A percentile compares a stretch with the other conserved stretches of the same genome.
Evolutionary conservation across 2,888 invertebrate genomes (phyloP).

Genomic region (Galeruca laticollis): DNA sequence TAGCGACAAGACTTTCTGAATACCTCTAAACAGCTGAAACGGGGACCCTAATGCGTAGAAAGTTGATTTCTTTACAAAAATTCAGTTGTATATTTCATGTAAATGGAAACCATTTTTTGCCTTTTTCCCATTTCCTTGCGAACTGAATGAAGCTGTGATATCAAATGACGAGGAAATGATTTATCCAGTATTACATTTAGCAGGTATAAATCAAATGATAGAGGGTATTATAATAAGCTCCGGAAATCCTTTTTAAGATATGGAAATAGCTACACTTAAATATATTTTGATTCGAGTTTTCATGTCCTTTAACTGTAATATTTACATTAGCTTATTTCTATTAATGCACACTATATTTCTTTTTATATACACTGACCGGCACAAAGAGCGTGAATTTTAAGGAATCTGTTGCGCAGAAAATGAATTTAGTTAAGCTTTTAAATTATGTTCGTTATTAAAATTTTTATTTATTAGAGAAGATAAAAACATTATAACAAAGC

Average conservation of each 20-base stretch:
- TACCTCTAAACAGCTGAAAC: constrained; percentile 8
- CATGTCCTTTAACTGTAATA: too few species aligned
- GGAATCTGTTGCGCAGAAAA: too few species aligned
- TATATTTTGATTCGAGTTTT: too few species aligned
- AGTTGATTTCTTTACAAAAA: constrained; percentile 30
- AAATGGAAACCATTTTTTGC: constrained; percentile 30
- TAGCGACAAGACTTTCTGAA: constrained; percentile 6
- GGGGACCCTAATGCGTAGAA: constrained; percentile 26
- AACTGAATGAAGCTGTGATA: constrained; percentile 35
- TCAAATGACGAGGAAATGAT: constrained; percentile 39
- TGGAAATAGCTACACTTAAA: too few species aligned
- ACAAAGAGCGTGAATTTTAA: too few species aligned
- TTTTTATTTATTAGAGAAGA: too few species aligned
- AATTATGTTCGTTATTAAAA: too few species aligned
- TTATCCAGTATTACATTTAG: constrained; percentile 35
- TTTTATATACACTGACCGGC: too few species aligned
- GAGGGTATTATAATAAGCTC: constrained; percentile 25
- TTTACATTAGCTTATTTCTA: too few species aligned
- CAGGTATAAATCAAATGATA: constrained; percentile 33
- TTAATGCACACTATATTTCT: too few species aligned
- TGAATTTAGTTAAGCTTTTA: too few species aligned
- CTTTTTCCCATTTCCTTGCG: constrained; percentile 36
- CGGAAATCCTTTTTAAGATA: constrained; percentile 10
- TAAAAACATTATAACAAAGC: too few species aligned
- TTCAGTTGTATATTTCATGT: constrained; percentile 33